Percentiles rank a stretch among this genome's conserved stretches.
phyloP scores from a whole-genome alignment of 1,140 invertebrate species.

The Oryzaephilus surinamensis region DNA sequence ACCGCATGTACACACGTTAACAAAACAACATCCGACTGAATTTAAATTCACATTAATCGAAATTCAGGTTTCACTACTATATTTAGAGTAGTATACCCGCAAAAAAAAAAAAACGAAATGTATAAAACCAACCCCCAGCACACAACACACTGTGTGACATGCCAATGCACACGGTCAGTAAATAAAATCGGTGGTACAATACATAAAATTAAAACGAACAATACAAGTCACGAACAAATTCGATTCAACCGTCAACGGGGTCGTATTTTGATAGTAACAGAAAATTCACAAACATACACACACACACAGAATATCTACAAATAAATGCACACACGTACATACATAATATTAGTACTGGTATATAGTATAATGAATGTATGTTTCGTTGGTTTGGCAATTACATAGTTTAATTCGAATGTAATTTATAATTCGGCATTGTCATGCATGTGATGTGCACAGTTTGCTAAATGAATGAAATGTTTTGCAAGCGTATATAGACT shows the following conservation, averaged over 20 bases:
- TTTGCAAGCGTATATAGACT: slow-evolving; percentile 23
- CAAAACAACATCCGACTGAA: no score
- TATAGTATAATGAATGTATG: slow-evolving; percentile 33
- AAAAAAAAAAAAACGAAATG: no score
- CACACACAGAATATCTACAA: neutral
- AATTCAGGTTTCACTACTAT: no score
- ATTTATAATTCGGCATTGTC: slow-evolving; percentile 39
- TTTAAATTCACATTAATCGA: no score
- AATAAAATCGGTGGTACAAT: slow-evolving; percentile 1
- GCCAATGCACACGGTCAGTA: slow-evolving; percentile 1
- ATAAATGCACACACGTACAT: slow-evolving; percentile 2
- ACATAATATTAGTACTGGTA: slow-evolving; percentile 2
- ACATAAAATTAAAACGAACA: slow-evolving; percentile 9
- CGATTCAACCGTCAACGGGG: slow-evolving; percentile 6
- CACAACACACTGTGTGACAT: no score
- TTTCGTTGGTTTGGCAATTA: slow-evolving; percentile 36
- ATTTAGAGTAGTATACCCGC: no score
- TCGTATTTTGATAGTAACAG: no score
- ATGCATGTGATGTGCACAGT: slow-evolving; percentile 37
- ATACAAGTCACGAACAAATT: slow-evolving; percentile 7
- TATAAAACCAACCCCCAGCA: no score
- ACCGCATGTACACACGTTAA: no score
- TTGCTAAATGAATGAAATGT: slow-evolving; percentile 34
- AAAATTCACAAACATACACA: no score
- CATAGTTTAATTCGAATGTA: slow-evolving; percentile 40